Evolutionary conservation across 2,888 invertebrate genomes (phyloP), one percentile per base, ranked within the genome.

Genomic region (Pollenia labialis): DNA sequence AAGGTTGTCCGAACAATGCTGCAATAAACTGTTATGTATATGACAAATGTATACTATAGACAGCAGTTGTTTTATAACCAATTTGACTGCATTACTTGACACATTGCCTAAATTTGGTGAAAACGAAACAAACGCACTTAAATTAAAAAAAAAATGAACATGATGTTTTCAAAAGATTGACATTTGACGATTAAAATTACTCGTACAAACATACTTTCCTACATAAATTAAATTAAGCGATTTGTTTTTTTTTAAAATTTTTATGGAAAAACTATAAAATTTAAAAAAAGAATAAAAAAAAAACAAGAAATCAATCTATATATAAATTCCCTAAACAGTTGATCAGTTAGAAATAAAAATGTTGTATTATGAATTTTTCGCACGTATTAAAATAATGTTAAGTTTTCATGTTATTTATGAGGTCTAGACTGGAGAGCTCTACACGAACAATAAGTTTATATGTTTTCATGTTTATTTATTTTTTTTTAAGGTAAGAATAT

Each of bases 341-440:
- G 71, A 72, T 72, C 72, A 68, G 81, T 74, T 81, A 81, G 74
- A 81, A 81, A 81, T 74, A 44, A 71, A 71, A 16, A 32, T 0
- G 40, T 50, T 54, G 14, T 16, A 81, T 69, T 76, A 75, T 16
- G 18, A 9, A 82, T 82, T 79, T 84, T 54, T 68, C 66, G 79
- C 84, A 84, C 79, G 84, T 84, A 84, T 79, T 84, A 52, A 75
- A 68, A 74, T 84, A 79, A 74, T 79, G 79, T 79, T 79, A 74
- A 74, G 79, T 79, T 84, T 84, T 77, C 87, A 81, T 87, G 84
- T 87, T 81, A 84, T 84, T 87, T 84, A 87, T 87, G 86, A 81
- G 86, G 86, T 87, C 86, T 87, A 87, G 86, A 87, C 86, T 84
- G 64, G 58, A 44, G 48, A 44, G 48, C n/a, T 58, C 50, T 16